Evolutionary conservation across 2,888 invertebrate species (phyloP), one percentile per base, ranked within the genome.

Genomic region (Tipula vernalis): DNA sequence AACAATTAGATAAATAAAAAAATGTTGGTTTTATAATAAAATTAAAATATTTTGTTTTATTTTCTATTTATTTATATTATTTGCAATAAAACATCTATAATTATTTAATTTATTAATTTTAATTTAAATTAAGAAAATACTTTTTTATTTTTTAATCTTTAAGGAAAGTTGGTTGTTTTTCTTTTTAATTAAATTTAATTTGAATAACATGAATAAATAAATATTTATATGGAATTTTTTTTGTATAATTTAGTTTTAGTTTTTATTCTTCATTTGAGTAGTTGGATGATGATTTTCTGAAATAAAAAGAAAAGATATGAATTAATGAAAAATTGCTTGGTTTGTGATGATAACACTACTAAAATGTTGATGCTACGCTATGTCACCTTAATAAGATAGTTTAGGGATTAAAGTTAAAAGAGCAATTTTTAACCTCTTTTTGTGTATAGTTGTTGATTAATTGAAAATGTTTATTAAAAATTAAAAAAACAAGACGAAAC

Each of bases 11-110:
- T 85, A 39, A 39, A 39, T 39, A 39, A 39, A 6, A 39, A 39
- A 39, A 39, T 41, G 41, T 85, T 5, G 5, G 36, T 18, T 85
- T 85, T 42, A 42, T 85, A 85, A 42, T 15, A 42, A 85, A 85
- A 85, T 42, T 42, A 85, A 85, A 85, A 71, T 71, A 71, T 71
- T 71, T 57, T 57, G 51, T 57, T 57, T 71, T 71, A 71, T 71
- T 71, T 71, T 71, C 71, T 71, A 71, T 71, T 71, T 71, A 71
- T 71, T 28, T 71, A 28, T 71, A 71, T 71, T 4, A 2, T 71
- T 71, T 71, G 71, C 71, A 71, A 71, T 71, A 28, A 28, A 71
- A 71, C 71, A 71, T 71, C 71, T 71, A 71, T 71, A 71, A 28
- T 71, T 71, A 71, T 71, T 71, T 71, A 71, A 71, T 57, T 57